A percentile compares a stretch with the other conserved stretches of the same genome.
Conservation (phyloP, 2,113 vertebrate species). For the Pantherophis guttatus region DNA sequence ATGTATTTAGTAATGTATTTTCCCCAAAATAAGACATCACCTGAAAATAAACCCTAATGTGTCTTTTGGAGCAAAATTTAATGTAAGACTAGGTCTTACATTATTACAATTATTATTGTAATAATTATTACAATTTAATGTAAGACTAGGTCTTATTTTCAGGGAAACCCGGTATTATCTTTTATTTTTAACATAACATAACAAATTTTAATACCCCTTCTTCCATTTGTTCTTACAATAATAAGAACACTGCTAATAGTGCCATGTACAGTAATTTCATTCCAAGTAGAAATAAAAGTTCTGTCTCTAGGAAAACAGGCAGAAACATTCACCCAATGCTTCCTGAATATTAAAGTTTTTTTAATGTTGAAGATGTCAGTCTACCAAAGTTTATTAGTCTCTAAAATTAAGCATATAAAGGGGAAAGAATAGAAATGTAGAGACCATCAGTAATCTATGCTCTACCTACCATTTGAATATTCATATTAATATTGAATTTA, state of each 20-base stretch:
- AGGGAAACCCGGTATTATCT: not conserved
- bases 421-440: not conserved
- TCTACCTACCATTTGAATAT: not conserved
- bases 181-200: not conserved
- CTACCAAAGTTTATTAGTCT: not conserved
- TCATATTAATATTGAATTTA: not conserved
- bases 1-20: too few species aligned
- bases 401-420: not conserved
- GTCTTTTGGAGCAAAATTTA: too few species aligned
- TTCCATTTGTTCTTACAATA: not conserved
- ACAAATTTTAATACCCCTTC: not conserved
- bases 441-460: not conserved
- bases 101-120: too few species aligned
- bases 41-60: too few species aligned
- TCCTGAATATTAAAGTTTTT: not conserved
- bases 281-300: not conserved
- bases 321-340: not conserved
- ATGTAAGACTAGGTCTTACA: too few species aligned
- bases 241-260: not conserved
- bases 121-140: too few species aligned
- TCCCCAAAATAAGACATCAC: too few species aligned
- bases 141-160: too few species aligned
- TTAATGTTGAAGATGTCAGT: not conserved
- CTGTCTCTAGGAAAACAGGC: not conserved
- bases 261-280: not conserved